Base-by-base conservation (phyloP, 2,888 invertebrate genomes). In the Stenodema calcarata region DNA sequence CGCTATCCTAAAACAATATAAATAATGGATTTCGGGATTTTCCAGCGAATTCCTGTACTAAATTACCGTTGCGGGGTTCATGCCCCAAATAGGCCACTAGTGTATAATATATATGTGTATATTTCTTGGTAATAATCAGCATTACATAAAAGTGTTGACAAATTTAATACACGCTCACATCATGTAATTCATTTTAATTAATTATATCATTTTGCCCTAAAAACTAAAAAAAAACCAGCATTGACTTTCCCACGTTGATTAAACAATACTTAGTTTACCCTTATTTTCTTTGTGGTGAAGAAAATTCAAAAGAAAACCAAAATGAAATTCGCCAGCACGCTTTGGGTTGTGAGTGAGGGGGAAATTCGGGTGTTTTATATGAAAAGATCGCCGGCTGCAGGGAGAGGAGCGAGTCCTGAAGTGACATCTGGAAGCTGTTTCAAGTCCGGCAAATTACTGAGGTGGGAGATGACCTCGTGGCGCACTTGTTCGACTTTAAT, bases 321-420 rank as follows among this genome's bases (percentile, higher is more conserved):
- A 23, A 4, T 23, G 23, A 23, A 62, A 62, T 23, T 62, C 62
- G 23, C 7, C 18, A 23, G 12, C 18, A 6, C 11, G 62, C 23
- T 18, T 16, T 18, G 62, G 7, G 62, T 2, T 16, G n/a, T 47
- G 2, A 47, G 47, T 47, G 47, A 12, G 47, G 47, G 47, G 16
- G 47, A 12, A 12, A 16, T 47, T 16, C 16, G 14, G 62, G 62
- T 62, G 23, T 11, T 54, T 87, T 70, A 87, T 9, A 86, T 96
- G 92, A 99, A 99, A 62, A 99, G 93, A 92, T 99, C 98, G 0
- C 98, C 98, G 50, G 98, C 98, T 3, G 98, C 98, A 50, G 98
- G 98, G 88, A 99, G 92, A 0, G 99, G 98, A 44, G 97, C 97
- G 54, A 98, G 92, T 27, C 97, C 97, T n/a, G 87, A 87, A 0